phyloP scores from a whole-genome alignment of 1,140 invertebrate species.

The Lamellibrachia luymesi region DNA sequence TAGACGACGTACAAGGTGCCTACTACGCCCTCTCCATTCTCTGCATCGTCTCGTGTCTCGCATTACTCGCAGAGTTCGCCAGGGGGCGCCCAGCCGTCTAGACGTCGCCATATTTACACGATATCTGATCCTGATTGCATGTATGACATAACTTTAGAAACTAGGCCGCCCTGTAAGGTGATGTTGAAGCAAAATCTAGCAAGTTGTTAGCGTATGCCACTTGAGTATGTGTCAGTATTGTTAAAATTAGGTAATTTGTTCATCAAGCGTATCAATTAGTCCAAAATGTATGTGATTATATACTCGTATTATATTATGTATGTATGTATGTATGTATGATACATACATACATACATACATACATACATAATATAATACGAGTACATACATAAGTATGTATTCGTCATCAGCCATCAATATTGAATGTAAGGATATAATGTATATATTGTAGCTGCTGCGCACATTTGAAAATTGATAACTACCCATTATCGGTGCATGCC shows the following conservation, averaged over 20 bases:
- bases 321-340: background rate
- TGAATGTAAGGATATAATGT: background rate
- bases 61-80: background rate
- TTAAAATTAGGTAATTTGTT: background rate
- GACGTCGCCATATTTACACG: too few relatives aligned
- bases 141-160: background rate
- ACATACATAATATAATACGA: too few relatives aligned
- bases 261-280: background rate
- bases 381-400: background rate
- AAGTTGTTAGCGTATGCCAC: background rate
- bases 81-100: background rate
- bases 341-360: background rate
- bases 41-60: background rate
- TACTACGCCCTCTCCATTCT: slow-evolving; percentile 13
- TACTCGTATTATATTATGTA: background rate
- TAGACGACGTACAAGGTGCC: slow-evolving; percentile 16
- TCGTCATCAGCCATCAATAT: background rate
- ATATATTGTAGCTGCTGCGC: background rate
- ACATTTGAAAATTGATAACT: background rate
- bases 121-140: background rate
- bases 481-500: background rate
- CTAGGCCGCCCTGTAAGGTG: background rate
- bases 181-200: background rate
- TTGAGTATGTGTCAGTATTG: background rate
- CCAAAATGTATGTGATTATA: background rate